Conservation (phyloP, 2,113 vertebrate genomes). For the Toxostoma redivivum region DNA sequence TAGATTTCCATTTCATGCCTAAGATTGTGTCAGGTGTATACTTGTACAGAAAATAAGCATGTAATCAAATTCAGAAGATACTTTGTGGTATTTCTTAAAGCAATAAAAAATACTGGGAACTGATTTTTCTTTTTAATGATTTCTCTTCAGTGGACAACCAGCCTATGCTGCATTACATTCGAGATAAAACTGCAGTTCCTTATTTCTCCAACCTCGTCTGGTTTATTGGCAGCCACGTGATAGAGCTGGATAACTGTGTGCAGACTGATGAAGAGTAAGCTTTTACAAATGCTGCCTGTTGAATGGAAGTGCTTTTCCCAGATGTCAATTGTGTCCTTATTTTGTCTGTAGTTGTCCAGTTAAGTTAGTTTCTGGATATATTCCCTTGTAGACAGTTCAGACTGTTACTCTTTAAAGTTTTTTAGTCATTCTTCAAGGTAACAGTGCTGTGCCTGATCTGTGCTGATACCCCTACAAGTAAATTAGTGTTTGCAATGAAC, state of each 20-base stretch:
- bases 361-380: neutral
- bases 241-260: conserved; percentile 97
- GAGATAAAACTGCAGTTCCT: conserved; percentile 96
- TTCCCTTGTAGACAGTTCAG: neutral
- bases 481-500: neutral
- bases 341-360: neutral
- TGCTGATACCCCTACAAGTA: neutral
- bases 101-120: neutral
- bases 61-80: neutral
- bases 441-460: neutral
- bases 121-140: conserved; percentile 32
- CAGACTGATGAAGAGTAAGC: conserved; percentile 98
- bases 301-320: neutral
- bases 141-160: conserved; percentile 92
- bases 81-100: neutral
- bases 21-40: conserved; percentile 18
- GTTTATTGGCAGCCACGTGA: conserved; percentile 98
- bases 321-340: neutral
- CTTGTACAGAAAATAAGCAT: conserved; percentile 1
- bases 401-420: neutral
- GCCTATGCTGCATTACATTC: conserved; percentile 97
- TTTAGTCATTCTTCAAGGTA: neutral
- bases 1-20: conserved; percentile 46
- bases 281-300: neutral
- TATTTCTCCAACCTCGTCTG: conserved; percentile 99